These are phyloP conservation scores for Etheostoma spectabile DNA, from an alignment of 2,113 vertebrate species.

Conservation along the genomic window DNA sequence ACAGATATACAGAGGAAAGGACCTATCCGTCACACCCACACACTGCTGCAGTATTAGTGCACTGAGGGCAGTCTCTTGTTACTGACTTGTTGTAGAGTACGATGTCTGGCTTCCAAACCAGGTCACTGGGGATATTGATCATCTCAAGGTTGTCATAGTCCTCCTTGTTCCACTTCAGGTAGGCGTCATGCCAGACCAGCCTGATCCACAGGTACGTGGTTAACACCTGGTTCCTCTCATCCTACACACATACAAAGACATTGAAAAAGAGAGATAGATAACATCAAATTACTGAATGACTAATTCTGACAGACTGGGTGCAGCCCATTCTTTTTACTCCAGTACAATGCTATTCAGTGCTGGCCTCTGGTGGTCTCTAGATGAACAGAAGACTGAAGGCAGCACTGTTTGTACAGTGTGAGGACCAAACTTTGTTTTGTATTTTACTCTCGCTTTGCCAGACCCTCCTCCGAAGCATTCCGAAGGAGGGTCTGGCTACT, in stretches of 20 bases:
- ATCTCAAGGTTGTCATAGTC: constrained; percentile 95
- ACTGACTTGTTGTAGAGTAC: constrained; percentile 97
- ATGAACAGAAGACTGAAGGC: constrained; percentile 1
- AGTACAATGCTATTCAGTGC: not conserved
- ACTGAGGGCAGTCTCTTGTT: not conserved
- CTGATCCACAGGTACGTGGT: constrained; percentile 97
- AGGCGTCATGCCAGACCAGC: constrained; percentile 93
- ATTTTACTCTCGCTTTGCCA: no score
- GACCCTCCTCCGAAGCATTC: no score
- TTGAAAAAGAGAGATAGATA: not conserved
- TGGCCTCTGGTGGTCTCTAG: constrained; percentile 8
- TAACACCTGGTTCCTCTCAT: constrained; percentile 97
- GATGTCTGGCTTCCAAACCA: constrained; percentile 98
- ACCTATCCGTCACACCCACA: not conserved
- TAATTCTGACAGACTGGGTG: not conserved
- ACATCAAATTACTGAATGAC: not conserved
- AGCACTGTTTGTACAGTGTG: not conserved
- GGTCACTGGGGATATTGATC: constrained; percentile 93
- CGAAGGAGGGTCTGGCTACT: no score
- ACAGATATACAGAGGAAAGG: not conserved
- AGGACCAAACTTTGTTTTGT: no score
- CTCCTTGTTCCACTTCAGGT: constrained; percentile 94
- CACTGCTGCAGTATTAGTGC: not conserved
- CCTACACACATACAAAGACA: constrained; percentile 78
- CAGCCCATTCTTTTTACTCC: not conserved